Evolutionary conservation across 2,113 vertebrate species (phyloP), one percentile per base, ranked within the genome.

Genomic region (Nerophis ophidion): DNA sequence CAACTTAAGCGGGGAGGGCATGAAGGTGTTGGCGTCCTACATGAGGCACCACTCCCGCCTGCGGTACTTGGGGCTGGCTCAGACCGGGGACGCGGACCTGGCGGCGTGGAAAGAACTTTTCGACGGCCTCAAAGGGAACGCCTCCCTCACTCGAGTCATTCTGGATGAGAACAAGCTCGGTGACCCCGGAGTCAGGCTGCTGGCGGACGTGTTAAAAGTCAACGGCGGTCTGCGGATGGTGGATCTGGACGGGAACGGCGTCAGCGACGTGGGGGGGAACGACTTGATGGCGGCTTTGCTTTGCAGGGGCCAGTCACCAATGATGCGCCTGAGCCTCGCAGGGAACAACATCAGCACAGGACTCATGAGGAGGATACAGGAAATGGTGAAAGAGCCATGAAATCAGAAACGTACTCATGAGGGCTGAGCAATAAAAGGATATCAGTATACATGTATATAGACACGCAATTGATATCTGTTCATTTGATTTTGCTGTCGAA

Each of bases 151-250:
- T 44, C 88, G 86, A 40, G 80, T 92, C 51, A 84, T 90, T 57
- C 80, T 92, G n/a, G 91, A 92, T 12, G 90, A 91, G 72, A 90
- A 82, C 67, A 70, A 78, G 48, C 62, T 92, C 49, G 88, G 89
- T 4, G 89, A 92, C 70, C 79, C 80, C 0, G 90, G 90, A 14
- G 84, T 87, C 35, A 75, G 86, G 66, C 77, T 90, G 48, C 82
- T 92, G 62, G 85, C 90, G 0, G 83, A 90, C 46, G 66, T 63
- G 51, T 81, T 92, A 57, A 77, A 54, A 45, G 83, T 72, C 6
- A 92, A 88, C 64, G 5, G 8, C 16, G 68, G 79, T 15, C 61
- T 92, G 52, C 61, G 10, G 49, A 81, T 79, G 73, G 80, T 91
- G 38, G 91, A 92, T 48, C 69, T 92, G 65, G 91, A 92, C 63